phyloP scores from a whole-genome alignment of 2,888 invertebrate genomes.

The Sepiola atlantica region DNA sequence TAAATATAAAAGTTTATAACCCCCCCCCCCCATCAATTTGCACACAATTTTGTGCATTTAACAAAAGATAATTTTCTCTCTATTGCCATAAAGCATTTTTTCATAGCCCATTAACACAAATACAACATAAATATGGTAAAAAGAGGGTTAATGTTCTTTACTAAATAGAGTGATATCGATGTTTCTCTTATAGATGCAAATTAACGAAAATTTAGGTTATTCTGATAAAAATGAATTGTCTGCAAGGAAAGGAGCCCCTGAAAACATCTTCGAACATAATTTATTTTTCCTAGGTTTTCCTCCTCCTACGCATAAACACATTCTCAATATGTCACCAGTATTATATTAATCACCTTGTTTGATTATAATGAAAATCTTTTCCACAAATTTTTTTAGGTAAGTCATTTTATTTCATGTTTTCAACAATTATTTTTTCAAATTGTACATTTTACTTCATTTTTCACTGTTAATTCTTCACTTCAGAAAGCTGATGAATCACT shows the following conservation, averaged over 20 bases:
- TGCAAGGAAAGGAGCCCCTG: background rate
- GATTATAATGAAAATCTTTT: background rate
- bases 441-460: background rate
- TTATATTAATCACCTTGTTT: background rate
- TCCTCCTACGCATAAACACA: background rate
- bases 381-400: background rate
- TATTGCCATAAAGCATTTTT: no score
- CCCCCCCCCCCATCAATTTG: no score
- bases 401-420: background rate
- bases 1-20: no score
- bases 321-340: background rate
- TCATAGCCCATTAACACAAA: no score
- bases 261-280: background rate
- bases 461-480: constrained; percentile 54
- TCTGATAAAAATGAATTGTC: background rate
- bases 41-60: no score
- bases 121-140: no score
- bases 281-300: no score
- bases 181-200: background rate
- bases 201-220: background rate
- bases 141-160: no score
- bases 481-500: constrained; percentile 93
- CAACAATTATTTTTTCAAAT: background rate
- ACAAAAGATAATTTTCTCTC: no score
- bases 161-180: no score